Percentiles rank a stretch among this genome's conserved stretches.
phyloP scores from a whole-genome alignment of 1,140 invertebrate species.

The Ips nitidus region DNA sequence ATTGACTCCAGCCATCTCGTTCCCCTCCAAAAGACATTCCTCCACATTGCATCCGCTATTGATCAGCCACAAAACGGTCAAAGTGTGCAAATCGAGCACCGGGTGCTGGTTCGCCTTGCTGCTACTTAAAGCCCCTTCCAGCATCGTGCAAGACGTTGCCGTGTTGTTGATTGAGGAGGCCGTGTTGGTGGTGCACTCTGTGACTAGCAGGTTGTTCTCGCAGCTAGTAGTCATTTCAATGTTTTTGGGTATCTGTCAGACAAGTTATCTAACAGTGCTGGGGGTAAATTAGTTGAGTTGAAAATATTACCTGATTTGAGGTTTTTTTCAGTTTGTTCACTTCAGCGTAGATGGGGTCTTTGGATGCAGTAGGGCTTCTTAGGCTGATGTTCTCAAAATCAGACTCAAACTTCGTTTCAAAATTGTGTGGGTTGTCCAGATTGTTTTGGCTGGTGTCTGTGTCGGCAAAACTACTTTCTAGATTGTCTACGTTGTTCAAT shows the following conservation, averaged over 20 bases:
- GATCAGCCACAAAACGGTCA: slow-evolving; percentile 68
- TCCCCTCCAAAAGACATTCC: slow-evolving; percentile 62
- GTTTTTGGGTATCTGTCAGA: slow-evolving; percentile 9
- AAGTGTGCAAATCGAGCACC: slow-evolving; percentile 61
- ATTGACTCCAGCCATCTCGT: slow-evolving; percentile 51
- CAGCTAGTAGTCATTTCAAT: slow-evolving; percentile 36
- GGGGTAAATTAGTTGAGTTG: background rate
- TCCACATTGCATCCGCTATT: slow-evolving; percentile 66
- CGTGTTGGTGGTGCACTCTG: slow-evolving; percentile 26
- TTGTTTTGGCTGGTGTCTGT: slow-evolving; percentile 46
- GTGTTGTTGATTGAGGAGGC: slow-evolving; percentile 36
- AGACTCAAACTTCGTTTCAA: slow-evolving; percentile 33
- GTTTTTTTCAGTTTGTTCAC: slow-evolving; percentile 43
- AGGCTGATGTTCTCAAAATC: slow-evolving; percentile 44
- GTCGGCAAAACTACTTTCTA: slow-evolving; percentile 45
- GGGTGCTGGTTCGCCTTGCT: slow-evolving; percentile 33
- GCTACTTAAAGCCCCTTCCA: slow-evolving; percentile 22
- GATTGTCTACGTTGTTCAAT: slow-evolving; percentile 39
- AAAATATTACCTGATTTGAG: slow-evolving; percentile 25
- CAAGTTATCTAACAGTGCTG: background rate
- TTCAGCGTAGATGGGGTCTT: slow-evolving; percentile 48
- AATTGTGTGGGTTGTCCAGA: slow-evolving; percentile 34
- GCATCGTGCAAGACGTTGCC: slow-evolving; percentile 33
- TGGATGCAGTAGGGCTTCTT: slow-evolving; percentile 43
- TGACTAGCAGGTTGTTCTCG: slow-evolving; percentile 35